Conservation (phyloP, 2,113 vertebrate species). For the Paralichthys olivaceus region DNA sequence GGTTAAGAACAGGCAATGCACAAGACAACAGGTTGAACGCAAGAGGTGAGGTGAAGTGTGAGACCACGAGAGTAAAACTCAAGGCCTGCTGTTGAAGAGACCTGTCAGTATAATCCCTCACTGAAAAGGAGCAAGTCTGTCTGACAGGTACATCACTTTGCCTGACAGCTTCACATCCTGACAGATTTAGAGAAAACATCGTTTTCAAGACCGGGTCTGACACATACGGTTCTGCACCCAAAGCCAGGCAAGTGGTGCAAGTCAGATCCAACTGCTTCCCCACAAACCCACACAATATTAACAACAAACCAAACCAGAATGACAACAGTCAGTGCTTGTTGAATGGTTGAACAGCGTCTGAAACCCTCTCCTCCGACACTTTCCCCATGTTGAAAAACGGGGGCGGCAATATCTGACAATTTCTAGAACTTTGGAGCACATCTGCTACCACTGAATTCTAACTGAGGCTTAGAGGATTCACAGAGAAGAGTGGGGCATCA, state of each 20-base stretch:
- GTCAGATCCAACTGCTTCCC: conserved; percentile 1
- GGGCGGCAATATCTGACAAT: neutral
- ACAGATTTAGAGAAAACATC: neutral
- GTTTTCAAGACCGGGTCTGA: neutral
- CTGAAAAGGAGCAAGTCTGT: neutral
- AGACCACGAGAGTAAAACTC: neutral
- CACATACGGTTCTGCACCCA: neutral
- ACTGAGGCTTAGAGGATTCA: neutral
- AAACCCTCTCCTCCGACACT: neutral
- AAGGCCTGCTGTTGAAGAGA: neutral
- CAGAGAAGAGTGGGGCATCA: neutral
- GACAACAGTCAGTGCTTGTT: neutral
- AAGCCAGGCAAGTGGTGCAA: neutral
- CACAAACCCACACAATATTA: neutral
- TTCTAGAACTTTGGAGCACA: too few species aligned
- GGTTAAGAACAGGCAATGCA: neutral
- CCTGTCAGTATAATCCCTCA: neutral
- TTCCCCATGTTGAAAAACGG: neutral
- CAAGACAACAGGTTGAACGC: neutral
- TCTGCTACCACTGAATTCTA: neutral
- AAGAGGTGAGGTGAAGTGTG: neutral
- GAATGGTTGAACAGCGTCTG: neutral
- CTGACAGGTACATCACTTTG: conserved; percentile 10
- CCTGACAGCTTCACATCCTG: conserved; percentile 2
- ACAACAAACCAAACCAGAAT: neutral